These are phyloP conservation scores for Lates calcarifer DNA, from an alignment of 2,113 vertebrate genomes.

Conservation along the genomic window DNA sequence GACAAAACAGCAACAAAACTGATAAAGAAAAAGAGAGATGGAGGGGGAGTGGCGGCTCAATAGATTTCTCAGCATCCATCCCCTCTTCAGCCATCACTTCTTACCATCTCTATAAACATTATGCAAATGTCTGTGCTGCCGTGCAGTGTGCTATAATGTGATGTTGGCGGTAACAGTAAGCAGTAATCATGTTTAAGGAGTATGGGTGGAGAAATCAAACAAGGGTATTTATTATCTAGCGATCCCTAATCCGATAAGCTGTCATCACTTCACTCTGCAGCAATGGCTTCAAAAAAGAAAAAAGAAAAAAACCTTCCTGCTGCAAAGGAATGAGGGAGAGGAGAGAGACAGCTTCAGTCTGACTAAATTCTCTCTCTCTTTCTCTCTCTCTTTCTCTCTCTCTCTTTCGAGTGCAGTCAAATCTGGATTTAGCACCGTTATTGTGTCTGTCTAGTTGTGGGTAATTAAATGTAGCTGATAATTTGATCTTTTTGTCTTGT, in stretches of 20 bases:
- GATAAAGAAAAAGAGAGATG: conserved; percentile 43
- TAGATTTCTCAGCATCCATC: conserved; percentile 55
- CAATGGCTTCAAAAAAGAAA: conserved; percentile 57
- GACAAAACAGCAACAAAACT: conserved; percentile 18
- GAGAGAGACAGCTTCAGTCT: conserved; percentile 16
- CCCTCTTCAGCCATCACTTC: conserved; percentile 57
- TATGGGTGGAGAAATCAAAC: conserved; percentile 80
- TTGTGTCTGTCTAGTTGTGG: conserved; percentile 78
- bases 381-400: conserved; percentile 56
- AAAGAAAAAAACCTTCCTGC: conserved; percentile 11
- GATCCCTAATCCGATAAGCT: conserved; percentile 83
- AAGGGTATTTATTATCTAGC: conserved; percentile 81
- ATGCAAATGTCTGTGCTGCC: conserved; percentile 63
- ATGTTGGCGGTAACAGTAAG: conserved; percentile 74
- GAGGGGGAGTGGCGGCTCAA: conserved; percentile 46
- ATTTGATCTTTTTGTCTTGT: conserved; percentile 82
- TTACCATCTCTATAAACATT: conserved; percentile 69
- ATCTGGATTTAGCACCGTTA: conserved; percentile 75
- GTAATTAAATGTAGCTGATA: conserved; percentile 84
- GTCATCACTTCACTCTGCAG: conserved; percentile 81
- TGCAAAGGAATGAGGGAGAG: conserved; percentile 52
- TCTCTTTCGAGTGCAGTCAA: conserved; percentile 55
- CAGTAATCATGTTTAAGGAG: conserved; percentile 82
- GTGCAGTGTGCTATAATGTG: conserved; percentile 61
- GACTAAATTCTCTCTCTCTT: conserved; percentile 43